phyloP scores from a whole-genome alignment of 2,797 vertebrate genomes.

The Presbytis comata region DNA sequence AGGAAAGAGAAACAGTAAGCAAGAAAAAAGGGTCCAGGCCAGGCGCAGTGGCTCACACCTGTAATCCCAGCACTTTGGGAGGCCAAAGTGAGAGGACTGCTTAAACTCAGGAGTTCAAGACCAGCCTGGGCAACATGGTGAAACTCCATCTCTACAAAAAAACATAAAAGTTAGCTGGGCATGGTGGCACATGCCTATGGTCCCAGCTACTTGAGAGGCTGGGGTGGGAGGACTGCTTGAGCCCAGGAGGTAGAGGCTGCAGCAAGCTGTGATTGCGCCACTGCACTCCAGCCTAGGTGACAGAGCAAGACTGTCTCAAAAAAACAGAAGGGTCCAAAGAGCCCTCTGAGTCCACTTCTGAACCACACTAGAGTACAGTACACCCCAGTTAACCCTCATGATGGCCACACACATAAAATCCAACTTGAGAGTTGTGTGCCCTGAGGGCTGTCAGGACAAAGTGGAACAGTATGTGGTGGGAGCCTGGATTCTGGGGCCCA shows the following conservation, averaged over 20 bases:
- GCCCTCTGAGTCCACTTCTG: neutral
- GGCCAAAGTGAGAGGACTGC: neutral
- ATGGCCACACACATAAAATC: neutral
- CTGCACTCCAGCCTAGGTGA: neutral
- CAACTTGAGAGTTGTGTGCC: neutral
- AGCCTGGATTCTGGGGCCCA: neutral
- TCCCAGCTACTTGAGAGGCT: neutral
- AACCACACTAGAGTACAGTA: neutral
- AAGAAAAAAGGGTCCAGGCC: neutral
- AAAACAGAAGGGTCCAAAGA: neutral
- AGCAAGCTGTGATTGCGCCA: neutral
- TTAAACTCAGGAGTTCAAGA: neutral
- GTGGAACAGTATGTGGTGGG: rapidly evolving
- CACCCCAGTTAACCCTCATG: neutral
- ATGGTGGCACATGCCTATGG: neutral
- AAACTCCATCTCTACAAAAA: neutral
- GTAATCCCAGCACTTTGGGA: neutral
- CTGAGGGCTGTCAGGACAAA: neutral
- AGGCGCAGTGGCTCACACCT: neutral
- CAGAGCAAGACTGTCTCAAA: neutral
- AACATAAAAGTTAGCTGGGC: neutral
- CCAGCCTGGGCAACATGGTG: neutral
- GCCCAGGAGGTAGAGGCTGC: neutral
- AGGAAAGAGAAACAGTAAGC: neutral
- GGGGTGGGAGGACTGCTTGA: neutral